Evolutionary conservation across 2,113 vertebrate species (phyloP), one percentile per base, ranked within the genome.

Genomic region (Cyprinodon brontotheroides): DNA sequence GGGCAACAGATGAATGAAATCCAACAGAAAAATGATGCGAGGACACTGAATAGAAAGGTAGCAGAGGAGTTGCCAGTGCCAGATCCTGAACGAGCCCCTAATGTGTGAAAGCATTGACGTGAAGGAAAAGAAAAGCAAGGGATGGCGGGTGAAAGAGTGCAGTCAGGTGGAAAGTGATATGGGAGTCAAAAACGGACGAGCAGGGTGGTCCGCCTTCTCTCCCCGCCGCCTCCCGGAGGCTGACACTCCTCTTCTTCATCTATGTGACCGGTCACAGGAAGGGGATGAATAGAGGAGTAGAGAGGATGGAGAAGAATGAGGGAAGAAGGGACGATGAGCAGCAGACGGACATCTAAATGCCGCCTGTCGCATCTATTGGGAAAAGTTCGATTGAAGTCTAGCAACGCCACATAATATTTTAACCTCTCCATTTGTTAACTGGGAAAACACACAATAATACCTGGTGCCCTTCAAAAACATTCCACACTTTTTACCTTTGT

Each of bases 161-260:
- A 91, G 90, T 90, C 89, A 90, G 91, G 90, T 90, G n/a, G 91
- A 92, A 90, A 92, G 87, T 87, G 91, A 92, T 90, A 87, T 64
- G 81, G 80, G 61, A 74, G 48, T 81, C 74, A 84, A 40, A 64
- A 40, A 78, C 22, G 45, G 78, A 74, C 89, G 15, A 74, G 66
- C 89, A 88, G 89, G 91, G 91, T 92, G 91, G 89, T 92, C 90
- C 74, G 65, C 47, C 73, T n/a, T 77, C 90, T 79, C 87, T 78
- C 47, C 77, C 50, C 83, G 40, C 61, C 62, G 75, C 69, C 89
- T 85, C 88, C 79, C 83, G 90, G 86, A 89, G 87, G 82, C 89
- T 86, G 91, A 91, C 91, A 92, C 86, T 89, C 91, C 86, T 72
- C 91, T n/a, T n/a, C n/a, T 92, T 91, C 87, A 87, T 84, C 66